These are phyloP conservation scores for Sesia apiformis DNA, from an alignment of 2,888 invertebrate species.

Conservation along the genomic window DNA sequence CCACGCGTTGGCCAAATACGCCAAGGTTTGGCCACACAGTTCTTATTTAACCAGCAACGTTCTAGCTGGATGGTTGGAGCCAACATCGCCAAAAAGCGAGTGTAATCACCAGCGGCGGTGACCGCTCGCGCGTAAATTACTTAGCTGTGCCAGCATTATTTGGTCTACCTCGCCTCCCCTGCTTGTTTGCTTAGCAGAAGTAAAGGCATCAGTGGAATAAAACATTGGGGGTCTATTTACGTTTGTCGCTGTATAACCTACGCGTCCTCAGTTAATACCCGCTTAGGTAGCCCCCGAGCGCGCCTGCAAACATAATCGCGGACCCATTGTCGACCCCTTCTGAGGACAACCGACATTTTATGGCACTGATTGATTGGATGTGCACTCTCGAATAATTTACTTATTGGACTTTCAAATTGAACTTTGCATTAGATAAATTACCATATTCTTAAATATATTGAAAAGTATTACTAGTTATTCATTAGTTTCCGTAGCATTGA, in stretches of 20 bases:
- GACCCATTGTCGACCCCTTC: slow-evolving; percentile 47
- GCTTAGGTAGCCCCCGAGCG: slow-evolving; percentile 57
- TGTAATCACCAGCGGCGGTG: slow-evolving; percentile 64
- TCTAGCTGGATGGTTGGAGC: slow-evolving; percentile 23
- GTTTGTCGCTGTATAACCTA: slow-evolving; percentile 39
- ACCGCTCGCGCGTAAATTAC: slow-evolving; percentile 71
- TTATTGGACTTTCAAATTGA: too few species aligned
- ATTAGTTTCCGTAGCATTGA: too few species aligned
- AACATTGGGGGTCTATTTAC: slow-evolving; percentile 22
- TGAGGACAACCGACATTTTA: slow-evolving; percentile 34
- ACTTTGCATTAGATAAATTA: too few species aligned
- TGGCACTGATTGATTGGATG: slow-evolving; percentile 47
- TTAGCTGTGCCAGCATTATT: slow-evolving; percentile 28
- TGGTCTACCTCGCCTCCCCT: slow-evolving; percentile 18
- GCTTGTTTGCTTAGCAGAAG: slow-evolving; percentile 3
- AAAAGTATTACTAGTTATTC: too few species aligned
- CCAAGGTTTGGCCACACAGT: slow-evolving; percentile 8
- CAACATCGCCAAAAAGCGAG: slow-evolving; percentile 52
- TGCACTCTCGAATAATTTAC: background rate
- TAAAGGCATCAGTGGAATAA: slow-evolving; percentile 10
- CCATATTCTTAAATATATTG: too few species aligned
- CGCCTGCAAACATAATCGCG: slow-evolving; percentile 57
- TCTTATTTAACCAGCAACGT: background rate
- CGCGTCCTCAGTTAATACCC: slow-evolving; percentile 64
- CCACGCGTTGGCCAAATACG: slow-evolving; percentile 14